Evolutionary conservation across 2,888 invertebrate species (phyloP), one percentile per base, ranked within the genome.

Genomic region (Lymantria monacha): DNA sequence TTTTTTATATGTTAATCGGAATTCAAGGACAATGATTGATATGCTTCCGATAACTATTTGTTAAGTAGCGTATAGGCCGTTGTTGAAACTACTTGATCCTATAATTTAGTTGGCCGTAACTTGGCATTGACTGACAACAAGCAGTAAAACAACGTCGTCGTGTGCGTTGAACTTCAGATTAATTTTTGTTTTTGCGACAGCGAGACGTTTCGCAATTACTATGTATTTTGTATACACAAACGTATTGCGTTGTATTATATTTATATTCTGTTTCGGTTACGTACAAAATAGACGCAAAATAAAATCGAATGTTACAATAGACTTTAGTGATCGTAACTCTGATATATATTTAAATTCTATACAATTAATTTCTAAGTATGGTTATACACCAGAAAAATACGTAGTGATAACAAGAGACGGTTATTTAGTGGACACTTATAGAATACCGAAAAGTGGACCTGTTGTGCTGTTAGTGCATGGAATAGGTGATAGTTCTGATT

Each of bases 401-500:
- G 62, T 59, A 48, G 81, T 87, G 55, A 57, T 74, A 37, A 87
- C 88, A 1, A 73, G 78, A 55, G 88, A 90, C 61, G 85, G 86
- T 50, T 88, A 88, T 57, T 57, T 74, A 51, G 64, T 87, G 58
- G 83, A 71, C 37, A 46, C 76, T 42, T 81, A 81, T 55, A 79
- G 87, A 40, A 81, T 88, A 66, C 81, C 75, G 0, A 73, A 65
- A 1, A 73, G 69, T 44, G 89, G 87, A 48, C 82, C 85, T 11
- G 82, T 86, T 38, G 79, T 88, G 49, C 57, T 90, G 33, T 64
- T 90, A 50, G 83, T 74, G 45, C 89, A 90, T 48, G 89, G 89
- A 8, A 79, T 89, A 43, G 81, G 78, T 37, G 89, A 89, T 46
- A 87, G 87, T 59, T 87, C 89, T 0, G 89, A 90, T 59, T 81